Evolutionary conservation across 2,797 vertebrate species (phyloP).

Genomic region (Aythya fuligula): DNA sequence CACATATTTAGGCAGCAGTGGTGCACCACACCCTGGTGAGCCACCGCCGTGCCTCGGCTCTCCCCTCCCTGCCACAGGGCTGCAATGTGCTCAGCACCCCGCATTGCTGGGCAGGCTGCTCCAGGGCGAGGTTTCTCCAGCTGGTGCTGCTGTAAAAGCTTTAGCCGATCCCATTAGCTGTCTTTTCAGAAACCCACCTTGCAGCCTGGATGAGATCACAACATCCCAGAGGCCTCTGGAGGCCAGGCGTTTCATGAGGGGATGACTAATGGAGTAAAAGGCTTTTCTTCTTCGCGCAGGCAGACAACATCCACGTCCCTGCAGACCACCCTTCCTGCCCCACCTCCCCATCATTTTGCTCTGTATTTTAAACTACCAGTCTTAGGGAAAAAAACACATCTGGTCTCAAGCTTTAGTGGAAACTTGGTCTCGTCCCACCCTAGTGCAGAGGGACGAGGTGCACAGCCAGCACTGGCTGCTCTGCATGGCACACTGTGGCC

Average conservation of each 20-base stretch:
- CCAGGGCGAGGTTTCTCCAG: background rate
- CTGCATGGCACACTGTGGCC: background rate
- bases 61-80: background rate
- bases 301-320: background rate
- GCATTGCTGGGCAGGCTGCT: background rate
- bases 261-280: constrained; percentile 19
- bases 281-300: background rate
- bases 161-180: background rate
- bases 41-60: background rate
- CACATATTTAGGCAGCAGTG: background rate
- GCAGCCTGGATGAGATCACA: background rate
- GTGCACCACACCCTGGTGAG: fast-evolving
- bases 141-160: background rate
- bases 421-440: background rate
- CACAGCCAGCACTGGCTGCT: background rate
- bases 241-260: background rate
- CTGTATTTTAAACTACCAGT: background rate
- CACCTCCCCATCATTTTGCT: background rate
- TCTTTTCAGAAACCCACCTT: constrained; percentile 30
- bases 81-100: background rate
- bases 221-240: background rate
- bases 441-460: fast-evolving
- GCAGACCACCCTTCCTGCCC: background rate
- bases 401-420: background rate
- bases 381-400: fast-evolving